phyloP scores from a whole-genome alignment of 2,797 vertebrate genomes.

The Alosa sapidissima region DNA sequence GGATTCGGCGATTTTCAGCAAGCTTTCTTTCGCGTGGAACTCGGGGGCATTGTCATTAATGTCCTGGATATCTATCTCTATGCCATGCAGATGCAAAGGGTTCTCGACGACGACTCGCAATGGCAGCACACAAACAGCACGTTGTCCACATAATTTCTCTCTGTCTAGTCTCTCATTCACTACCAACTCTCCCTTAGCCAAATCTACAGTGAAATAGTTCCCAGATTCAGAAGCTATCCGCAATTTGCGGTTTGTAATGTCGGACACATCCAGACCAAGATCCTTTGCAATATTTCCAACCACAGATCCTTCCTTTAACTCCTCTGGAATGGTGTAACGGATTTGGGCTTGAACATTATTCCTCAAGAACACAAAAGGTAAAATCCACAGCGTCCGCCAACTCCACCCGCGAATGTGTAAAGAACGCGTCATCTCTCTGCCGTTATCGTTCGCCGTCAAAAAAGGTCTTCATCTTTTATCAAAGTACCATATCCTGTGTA shows the following conservation, averaged over 20 bases:
- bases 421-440: neutral
- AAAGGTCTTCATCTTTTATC: neutral
- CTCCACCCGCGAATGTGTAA: constrained; percentile 31
- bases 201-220: constrained; percentile 77
- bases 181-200: constrained; percentile 75
- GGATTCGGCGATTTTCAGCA: constrained; percentile 51
- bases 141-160: constrained; percentile 78
- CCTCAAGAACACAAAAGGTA: constrained; percentile 63
- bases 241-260: constrained; percentile 76
- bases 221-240: constrained; percentile 76
- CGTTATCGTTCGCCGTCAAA: neutral
- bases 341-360: constrained; percentile 71
- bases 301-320: constrained; percentile 76
- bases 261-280: constrained; percentile 74
- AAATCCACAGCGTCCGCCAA: constrained; percentile 58
- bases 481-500: neutral
- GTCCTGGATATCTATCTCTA: constrained; percentile 74
- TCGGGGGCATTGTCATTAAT: constrained; percentile 72
- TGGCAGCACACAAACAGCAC: constrained; percentile 74
- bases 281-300: constrained; percentile 84
- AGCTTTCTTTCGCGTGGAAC: constrained; percentile 36
- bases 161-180: constrained; percentile 82
- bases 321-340: constrained; percentile 82
- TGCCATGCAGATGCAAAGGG: constrained; percentile 69
- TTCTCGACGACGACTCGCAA: constrained; percentile 73